These are phyloP conservation scores for Stomorhina lunata DNA, from an alignment of 2,888 invertebrate species.

Conservation along the genomic window DNA sequence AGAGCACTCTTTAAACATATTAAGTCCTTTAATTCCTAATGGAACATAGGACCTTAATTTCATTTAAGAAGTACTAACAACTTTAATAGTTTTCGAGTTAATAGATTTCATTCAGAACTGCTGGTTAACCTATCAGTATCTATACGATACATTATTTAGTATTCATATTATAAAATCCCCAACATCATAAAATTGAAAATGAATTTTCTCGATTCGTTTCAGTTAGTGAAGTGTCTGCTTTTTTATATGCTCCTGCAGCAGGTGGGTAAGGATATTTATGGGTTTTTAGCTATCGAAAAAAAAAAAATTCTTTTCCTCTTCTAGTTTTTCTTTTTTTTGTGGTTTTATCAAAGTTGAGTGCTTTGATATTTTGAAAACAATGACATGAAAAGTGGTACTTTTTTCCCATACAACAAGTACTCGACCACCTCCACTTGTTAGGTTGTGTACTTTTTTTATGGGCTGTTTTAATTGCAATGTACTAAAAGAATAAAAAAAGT, in stretches of 20 bases:
- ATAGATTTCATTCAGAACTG: too few relatives aligned
- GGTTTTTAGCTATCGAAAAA: constrained; percentile 8
- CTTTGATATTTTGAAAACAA: constrained; percentile 60
- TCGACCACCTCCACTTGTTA: constrained; percentile 42
- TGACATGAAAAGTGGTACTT: constrained; percentile 59
- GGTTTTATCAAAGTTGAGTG: constrained; percentile 59
- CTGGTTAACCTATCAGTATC: too few relatives aligned
- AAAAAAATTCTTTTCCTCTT: not conserved
- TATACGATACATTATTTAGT: too few relatives aligned
- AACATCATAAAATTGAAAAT: constrained; percentile 11
- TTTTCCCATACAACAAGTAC: constrained; percentile 37
- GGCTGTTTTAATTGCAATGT: constrained; percentile 2
- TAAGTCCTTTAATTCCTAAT: too few relatives aligned
- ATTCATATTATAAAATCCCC: not conserved
- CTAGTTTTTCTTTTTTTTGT: constrained; percentile 32
- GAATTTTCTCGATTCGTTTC: constrained; percentile 20
- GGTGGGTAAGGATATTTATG: too few relatives aligned
- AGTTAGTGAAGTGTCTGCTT: not conserved
- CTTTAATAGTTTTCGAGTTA: too few relatives aligned
- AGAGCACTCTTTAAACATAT: too few relatives aligned
- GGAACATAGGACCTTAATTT: too few relatives aligned
- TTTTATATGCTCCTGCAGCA: too few relatives aligned
- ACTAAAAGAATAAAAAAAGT: not conserved
- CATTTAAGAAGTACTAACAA: too few relatives aligned
- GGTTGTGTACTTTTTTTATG: constrained; percentile 48